These are phyloP conservation scores for Pachyramphus minor DNA, from an alignment of 2,113 vertebrate genomes.

Conservation along the genomic window DNA sequence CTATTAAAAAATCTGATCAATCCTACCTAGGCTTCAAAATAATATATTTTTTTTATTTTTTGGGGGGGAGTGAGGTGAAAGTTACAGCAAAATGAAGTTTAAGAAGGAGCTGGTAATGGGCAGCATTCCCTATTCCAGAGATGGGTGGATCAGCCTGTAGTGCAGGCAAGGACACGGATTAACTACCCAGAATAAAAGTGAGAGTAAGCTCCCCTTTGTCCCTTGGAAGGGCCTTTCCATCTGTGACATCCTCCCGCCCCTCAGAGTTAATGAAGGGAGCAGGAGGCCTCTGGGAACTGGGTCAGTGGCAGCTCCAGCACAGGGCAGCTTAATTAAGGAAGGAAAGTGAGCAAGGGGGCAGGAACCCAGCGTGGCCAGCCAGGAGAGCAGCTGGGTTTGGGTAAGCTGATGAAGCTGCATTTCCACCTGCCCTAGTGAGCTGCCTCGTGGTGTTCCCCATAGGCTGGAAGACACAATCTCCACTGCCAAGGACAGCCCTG, in stretches of 20 bases:
- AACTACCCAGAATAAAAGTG: background rate
- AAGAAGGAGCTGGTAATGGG: background rate
- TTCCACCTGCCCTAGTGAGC: background rate
- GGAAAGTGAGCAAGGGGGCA: background rate
- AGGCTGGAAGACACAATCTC: background rate
- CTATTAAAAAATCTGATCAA: background rate
- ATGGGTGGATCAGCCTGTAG: background rate
- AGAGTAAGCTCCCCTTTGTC: slow-evolving; percentile 25
- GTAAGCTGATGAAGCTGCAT: background rate
- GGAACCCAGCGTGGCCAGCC: background rate
- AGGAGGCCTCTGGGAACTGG: slow-evolving; percentile 56
- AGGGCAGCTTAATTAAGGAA: slow-evolving; percentile 12
- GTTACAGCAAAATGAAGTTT: background rate
- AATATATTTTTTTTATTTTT: background rate
- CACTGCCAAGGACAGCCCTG: background rate
- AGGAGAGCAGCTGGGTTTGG: background rate
- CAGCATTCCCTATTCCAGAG: background rate
- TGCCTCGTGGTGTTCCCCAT: background rate
- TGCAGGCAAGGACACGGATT: background rate
- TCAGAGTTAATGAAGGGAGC: background rate
- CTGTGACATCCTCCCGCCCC: background rate
- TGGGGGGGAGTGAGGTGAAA: background rate
- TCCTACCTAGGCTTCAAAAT: background rate
- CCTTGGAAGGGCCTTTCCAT: background rate
- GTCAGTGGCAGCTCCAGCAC: slow-evolving; percentile 24